Conservation (phyloP, 2,113 vertebrate species). For the Aegotheles bennettii region DNA sequence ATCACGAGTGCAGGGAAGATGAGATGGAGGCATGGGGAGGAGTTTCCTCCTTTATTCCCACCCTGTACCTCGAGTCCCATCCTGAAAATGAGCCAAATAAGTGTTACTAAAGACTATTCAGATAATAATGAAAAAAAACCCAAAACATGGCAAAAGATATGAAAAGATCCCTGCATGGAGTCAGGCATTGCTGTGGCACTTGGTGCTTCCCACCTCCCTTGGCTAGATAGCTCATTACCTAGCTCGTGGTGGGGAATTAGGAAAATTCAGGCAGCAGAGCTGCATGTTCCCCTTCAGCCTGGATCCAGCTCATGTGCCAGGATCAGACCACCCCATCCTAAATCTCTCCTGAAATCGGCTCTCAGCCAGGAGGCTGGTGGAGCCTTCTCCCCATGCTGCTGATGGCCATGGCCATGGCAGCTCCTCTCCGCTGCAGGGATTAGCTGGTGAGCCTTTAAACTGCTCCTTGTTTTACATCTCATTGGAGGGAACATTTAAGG, state of each 20-base stretch:
- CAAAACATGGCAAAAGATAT: not conserved
- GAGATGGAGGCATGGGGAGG: not conserved
- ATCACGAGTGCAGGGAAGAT: not conserved
- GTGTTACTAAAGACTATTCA: not conserved
- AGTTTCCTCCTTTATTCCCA: not conserved
- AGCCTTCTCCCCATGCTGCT: not conserved
- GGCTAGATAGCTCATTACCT: not conserved
- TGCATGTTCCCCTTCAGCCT: not conserved
- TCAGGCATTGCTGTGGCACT: not conserved
- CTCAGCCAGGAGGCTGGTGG: not conserved
- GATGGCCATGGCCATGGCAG: not conserved
- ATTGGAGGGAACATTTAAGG: slow-evolving; percentile 26
- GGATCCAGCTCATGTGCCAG: not conserved
- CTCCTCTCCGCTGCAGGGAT: not conserved
- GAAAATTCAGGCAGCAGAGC: not conserved
- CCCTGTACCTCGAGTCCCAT: not conserved
- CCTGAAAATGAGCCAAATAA: not conserved
- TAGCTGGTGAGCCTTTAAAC: not conserved
- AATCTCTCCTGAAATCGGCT: not conserved
- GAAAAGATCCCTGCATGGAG: not conserved
- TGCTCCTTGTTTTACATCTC: slow-evolving; percentile 12
- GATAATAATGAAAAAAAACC: not conserved
- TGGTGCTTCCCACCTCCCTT: not conserved
- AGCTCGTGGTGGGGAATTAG: not conserved
- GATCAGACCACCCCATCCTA: not conserved